phyloP scores from a whole-genome alignment of 2,113 vertebrate species.

The Proterorhinus semilunaris region DNA sequence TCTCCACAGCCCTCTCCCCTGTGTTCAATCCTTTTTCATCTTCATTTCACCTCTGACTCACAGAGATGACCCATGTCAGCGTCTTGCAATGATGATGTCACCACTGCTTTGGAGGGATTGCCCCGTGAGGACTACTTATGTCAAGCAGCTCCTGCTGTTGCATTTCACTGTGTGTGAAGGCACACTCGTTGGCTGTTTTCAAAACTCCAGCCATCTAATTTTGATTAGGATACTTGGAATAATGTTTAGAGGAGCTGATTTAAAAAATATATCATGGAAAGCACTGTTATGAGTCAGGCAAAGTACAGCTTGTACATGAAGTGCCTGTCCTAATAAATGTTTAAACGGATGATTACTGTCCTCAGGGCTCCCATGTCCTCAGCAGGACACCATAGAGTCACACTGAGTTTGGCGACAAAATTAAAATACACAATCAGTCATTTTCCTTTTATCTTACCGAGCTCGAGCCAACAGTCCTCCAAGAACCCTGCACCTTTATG shows the following conservation, averaged over 20 bases:
- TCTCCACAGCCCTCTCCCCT: slow-evolving; percentile 43
- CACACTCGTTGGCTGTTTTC: slow-evolving; percentile 16
- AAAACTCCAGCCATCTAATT: slow-evolving; percentile 40
- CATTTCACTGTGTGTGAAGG: slow-evolving; percentile 39
- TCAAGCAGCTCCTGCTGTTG: slow-evolving; percentile 54
- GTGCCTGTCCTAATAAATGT: slow-evolving; percentile 35
- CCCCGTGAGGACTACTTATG: slow-evolving; percentile 59
- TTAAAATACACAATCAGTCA: slow-evolving; percentile 44
- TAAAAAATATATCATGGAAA: slow-evolving; percentile 22
- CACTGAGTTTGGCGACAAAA: slow-evolving; percentile 52
- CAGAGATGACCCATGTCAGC: slow-evolving; percentile 66
- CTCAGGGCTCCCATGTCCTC: slow-evolving; percentile 46
- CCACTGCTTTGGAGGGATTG: slow-evolving; percentile 57
- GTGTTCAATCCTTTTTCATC: slow-evolving; percentile 53
- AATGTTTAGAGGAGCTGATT: background rate
- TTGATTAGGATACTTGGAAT: slow-evolving; percentile 48
- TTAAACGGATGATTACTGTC: slow-evolving; percentile 48
- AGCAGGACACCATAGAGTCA: slow-evolving; percentile 47
- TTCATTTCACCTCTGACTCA: slow-evolving; percentile 67
- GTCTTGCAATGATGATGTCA: slow-evolving; percentile 76
- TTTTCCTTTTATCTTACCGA: slow-evolving; percentile 42
- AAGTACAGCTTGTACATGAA: slow-evolving; percentile 43
- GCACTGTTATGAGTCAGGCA: slow-evolving; percentile 44
- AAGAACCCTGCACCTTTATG: slow-evolving; percentile 16
- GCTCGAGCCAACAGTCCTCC: slow-evolving; percentile 37